Evolutionary conservation across 2,113 vertebrate genomes (phyloP).

Genomic region (Xenotilapia leptura): DNA sequence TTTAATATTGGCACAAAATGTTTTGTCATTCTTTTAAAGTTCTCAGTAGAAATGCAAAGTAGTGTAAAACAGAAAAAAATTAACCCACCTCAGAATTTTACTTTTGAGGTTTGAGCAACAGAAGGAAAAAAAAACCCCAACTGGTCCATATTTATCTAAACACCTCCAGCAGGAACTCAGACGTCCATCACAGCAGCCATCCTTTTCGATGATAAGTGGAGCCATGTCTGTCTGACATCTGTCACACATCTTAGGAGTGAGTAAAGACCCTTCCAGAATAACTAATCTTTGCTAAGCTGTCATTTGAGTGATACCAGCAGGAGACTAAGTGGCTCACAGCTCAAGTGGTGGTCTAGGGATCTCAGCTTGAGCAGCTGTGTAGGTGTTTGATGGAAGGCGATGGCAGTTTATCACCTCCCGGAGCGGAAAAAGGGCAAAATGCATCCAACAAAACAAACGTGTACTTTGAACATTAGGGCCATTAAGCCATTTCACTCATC

Average conservation of each 20-base stretch:
- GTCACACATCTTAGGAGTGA: slow-evolving; percentile 49
- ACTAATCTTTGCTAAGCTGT: slow-evolving; percentile 59
- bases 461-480: neutral
- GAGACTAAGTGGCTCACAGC: slow-evolving; percentile 41
- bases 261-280: slow-evolving; percentile 44
- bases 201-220: slow-evolving; percentile 56
- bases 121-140: accelerated
- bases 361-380: slow-evolving; percentile 24
- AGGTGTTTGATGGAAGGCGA: slow-evolving; percentile 39
- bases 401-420: slow-evolving; percentile 39
- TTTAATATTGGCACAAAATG: neutral
- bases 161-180: neutral
- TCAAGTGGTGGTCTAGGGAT: slow-evolving; percentile 34
- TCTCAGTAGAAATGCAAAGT: neutral
- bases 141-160: neutral
- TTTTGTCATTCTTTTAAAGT: neutral
- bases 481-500: neutral
- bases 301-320: slow-evolving; percentile 55
- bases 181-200: slow-evolving; percentile 36
- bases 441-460: neutral
- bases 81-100: neutral
- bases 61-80: neutral
- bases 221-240: slow-evolving; percentile 55
- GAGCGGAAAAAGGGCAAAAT: neutral
- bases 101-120: neutral